phyloP scores from a whole-genome alignment of 2,797 vertebrate species.

The Pogonophryne albipinna region DNA sequence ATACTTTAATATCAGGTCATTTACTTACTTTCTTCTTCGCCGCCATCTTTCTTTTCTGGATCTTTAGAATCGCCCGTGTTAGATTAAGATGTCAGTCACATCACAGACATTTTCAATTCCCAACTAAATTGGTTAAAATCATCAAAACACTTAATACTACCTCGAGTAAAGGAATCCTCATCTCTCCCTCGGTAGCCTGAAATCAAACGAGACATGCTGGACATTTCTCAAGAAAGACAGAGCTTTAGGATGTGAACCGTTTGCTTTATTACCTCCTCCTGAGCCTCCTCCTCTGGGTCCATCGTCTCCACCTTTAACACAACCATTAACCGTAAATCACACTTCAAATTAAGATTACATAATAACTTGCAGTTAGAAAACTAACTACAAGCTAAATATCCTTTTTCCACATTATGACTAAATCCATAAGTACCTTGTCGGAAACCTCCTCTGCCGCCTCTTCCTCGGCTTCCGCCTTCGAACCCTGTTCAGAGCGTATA shows the following conservation, averaged over 20 bases:
- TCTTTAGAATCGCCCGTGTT: conserved; percentile 46
- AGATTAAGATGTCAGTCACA: background rate
- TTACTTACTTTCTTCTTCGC: conserved; percentile 58
- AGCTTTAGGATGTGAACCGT: background rate
- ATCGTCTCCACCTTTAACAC: conserved; percentile 61
- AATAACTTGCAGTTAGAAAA: too few relatives aligned
- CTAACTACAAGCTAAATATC: too few relatives aligned
- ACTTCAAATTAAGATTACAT: too few relatives aligned
- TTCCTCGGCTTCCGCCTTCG: conserved; percentile 54
- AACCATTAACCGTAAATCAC: background rate
- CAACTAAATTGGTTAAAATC: accelerated
- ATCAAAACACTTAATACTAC: conserved; percentile 24
- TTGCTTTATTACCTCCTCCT: conserved; percentile 63
- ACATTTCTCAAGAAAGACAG: background rate
- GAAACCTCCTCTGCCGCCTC: conserved; percentile 59
- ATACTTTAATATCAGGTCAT: background rate
- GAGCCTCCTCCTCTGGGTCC: conserved; percentile 55
- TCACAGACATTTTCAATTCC: background rate
- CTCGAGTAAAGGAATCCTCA: conserved; percentile 80
- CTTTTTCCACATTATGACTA: too few relatives aligned
- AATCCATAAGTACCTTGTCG: conserved; percentile 29
- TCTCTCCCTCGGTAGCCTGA: conserved; percentile 85
- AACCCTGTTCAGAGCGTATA: conserved; percentile 38
- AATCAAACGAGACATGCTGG: background rate
- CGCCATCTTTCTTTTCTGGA: conserved; percentile 32